Conservation (phyloP, 2,888 invertebrate genomes). For the Trichopria drosophilae region DNA sequence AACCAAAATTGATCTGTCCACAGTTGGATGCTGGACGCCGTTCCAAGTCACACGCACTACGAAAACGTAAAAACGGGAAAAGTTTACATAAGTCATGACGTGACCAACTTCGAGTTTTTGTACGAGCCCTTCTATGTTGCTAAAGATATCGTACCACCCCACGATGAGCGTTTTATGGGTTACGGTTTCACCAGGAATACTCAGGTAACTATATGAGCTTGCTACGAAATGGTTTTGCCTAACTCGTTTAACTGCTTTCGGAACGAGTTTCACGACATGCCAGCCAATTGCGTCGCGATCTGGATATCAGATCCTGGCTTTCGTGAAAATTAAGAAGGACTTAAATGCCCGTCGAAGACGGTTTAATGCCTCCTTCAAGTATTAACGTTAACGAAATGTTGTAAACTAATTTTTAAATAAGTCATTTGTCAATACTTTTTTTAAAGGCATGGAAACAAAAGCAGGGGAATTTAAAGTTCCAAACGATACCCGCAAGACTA, state of each 20-base stretch:
- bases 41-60: conserved; percentile 59
- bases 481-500: too few relatives aligned
- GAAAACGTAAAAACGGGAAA: conserved; percentile 64
- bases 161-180: conserved; percentile 87
- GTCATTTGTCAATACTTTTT: too few relatives aligned
- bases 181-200: conserved; percentile 92
- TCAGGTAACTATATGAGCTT: conserved; percentile 66
- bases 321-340: too few relatives aligned
- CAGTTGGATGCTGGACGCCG: conserved; percentile 53
- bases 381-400: too few relatives aligned
- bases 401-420: too few relatives aligned
- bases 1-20: not conserved
- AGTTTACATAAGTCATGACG: conserved; percentile 80
- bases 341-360: too few relatives aligned
- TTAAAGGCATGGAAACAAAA: too few relatives aligned
- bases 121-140: conserved; percentile 93
- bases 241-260: conserved; percentile 29
- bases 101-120: conserved; percentile 75
- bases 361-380: too few relatives aligned
- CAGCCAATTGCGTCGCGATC: conserved; percentile 18
- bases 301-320: too few relatives aligned
- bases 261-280: conserved; percentile 30
- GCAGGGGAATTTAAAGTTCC: too few relatives aligned
- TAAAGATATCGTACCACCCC: conserved; percentile 76
- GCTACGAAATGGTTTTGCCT: conserved; percentile 21